A percentile compares a stretch with the other conserved stretches of the same genome.
Conservation (phyloP, 2,113 vertebrate species). For the Furnarius figulus region DNA sequence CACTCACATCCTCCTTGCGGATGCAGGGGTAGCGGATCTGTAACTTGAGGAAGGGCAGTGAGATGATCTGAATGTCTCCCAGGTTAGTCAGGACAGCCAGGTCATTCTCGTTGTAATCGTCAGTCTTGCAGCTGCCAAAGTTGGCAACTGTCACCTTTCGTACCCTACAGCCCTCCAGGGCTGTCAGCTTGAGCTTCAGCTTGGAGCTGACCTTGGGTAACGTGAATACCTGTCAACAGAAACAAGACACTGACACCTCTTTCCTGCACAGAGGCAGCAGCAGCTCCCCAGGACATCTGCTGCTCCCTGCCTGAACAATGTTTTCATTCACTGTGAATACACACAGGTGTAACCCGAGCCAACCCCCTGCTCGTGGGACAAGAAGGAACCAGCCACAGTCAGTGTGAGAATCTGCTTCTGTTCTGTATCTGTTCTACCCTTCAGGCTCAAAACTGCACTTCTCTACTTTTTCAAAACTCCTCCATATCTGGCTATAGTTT, state of each 20-base stretch:
- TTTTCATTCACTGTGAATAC: not conserved
- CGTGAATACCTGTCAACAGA: constrained; percentile 84
- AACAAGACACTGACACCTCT: not conserved
- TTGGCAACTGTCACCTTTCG: constrained; percentile 86
- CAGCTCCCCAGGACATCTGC: not conserved
- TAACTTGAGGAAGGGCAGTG: constrained; percentile 88
- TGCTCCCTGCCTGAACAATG: not conserved
- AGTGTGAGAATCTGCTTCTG: not conserved
- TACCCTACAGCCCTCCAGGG: constrained; percentile 91
- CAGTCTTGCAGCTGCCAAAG: constrained; percentile 85
- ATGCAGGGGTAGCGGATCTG: constrained; percentile 94
- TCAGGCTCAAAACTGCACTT: not conserved
- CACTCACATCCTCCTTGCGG: constrained; percentile 93
- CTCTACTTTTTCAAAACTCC: not conserved
- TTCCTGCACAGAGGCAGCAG: not conserved
- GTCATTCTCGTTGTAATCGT: constrained; percentile 89
- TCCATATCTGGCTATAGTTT: not conserved
- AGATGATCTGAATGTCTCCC: constrained; percentile 93
- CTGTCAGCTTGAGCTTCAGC: constrained; percentile 94
- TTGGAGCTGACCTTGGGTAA: constrained; percentile 94
- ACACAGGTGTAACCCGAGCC: not conserved
- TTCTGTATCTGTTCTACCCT: not conserved
- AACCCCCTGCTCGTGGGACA: not conserved
- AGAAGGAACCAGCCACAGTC: not conserved
- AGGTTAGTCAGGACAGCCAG: constrained; percentile 92